Percentiles rank a stretch among this genome's conserved stretches.
phyloP scores from a whole-genome alignment of 1,140 invertebrate genomes.

The Drosophila ficusphila region DNA sequence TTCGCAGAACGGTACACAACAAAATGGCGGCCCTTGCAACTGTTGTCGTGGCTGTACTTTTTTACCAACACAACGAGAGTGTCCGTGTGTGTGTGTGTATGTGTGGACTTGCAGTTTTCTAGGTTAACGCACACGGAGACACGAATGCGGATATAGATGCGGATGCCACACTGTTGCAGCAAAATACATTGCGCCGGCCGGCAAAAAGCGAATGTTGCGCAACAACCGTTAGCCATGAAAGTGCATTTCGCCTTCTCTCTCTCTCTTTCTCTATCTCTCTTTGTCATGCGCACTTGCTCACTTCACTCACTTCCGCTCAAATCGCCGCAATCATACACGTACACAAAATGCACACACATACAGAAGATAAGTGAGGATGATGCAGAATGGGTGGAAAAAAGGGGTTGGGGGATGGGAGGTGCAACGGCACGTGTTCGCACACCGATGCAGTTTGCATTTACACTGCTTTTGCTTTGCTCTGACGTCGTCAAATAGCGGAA shows the following conservation, averaged over 20 bases:
- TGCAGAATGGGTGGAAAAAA: conserved; percentile 14
- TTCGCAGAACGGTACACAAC: conserved; percentile 58
- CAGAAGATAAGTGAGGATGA: conserved; percentile 8
- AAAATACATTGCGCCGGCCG: conserved; percentile 66
- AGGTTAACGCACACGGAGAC: conserved; percentile 57
- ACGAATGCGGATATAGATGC: conserved; percentile 14
- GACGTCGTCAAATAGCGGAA: conserved; percentile 58
- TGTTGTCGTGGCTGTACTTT: conserved; percentile 82
- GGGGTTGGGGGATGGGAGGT: conserved; percentile 39
- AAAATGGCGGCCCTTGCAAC: conserved; percentile 78
- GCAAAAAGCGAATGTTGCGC: conserved; percentile 76
- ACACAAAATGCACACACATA: too few relatives aligned
- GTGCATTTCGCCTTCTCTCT: conserved; percentile 57
- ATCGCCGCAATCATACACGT: conserved; percentile 44
- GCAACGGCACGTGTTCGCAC: conserved; percentile 80
- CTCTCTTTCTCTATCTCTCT: conserved; percentile 6
- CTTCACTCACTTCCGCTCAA: conserved; percentile 69
- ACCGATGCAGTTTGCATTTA: conserved; percentile 52
- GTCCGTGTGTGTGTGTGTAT: not conserved
- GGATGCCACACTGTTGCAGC: conserved; percentile 69
- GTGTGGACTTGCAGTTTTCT: conserved; percentile 57
- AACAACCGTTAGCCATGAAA: conserved; percentile 65
- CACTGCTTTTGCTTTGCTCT: conserved; percentile 24
- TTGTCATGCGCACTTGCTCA: conserved; percentile 66
- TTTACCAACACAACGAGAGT: conserved; percentile 42